Conservation (phyloP, 2,113 vertebrate species). For the Mastomys coucha region DNA sequence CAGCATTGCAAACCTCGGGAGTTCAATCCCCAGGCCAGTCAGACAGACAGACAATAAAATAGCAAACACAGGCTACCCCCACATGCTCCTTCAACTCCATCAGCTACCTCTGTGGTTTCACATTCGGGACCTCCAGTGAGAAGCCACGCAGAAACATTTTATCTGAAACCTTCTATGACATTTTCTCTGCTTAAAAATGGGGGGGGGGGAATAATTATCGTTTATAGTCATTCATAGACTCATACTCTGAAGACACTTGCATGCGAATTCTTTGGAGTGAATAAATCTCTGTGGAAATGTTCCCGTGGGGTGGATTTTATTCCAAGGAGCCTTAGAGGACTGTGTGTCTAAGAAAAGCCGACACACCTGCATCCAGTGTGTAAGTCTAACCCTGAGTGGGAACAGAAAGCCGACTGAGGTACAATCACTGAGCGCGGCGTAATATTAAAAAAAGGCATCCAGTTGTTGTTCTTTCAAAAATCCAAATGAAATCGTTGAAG, state of each 20-base stretch:
- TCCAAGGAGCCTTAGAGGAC: background rate
- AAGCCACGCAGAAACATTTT: constrained; percentile 18
- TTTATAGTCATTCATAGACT: background rate
- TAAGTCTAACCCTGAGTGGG: background rate
- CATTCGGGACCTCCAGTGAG: background rate
- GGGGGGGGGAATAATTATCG: background rate
- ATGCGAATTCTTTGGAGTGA: background rate
- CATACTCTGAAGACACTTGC: background rate
- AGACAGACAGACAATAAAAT: background rate
- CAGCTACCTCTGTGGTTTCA: background rate
- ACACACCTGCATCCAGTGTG: background rate
- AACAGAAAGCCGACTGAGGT: background rate
- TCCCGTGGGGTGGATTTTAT: background rate
- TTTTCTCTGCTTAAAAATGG: background rate
- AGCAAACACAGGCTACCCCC: background rate
- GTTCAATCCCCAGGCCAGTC: background rate
- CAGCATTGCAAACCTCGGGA: background rate
- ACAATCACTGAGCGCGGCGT: background rate
- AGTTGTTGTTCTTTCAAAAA: constrained; percentile 9
- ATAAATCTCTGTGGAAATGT: background rate
- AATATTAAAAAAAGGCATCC: background rate
- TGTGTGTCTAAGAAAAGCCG: background rate
- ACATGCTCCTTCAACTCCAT: background rate
- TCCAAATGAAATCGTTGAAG: background rate
- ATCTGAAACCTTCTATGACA: background rate